These are phyloP conservation scores for Philantomba maxwellii DNA, from an alignment of 2,113 vertebrate species.

Conservation along the genomic window DNA sequence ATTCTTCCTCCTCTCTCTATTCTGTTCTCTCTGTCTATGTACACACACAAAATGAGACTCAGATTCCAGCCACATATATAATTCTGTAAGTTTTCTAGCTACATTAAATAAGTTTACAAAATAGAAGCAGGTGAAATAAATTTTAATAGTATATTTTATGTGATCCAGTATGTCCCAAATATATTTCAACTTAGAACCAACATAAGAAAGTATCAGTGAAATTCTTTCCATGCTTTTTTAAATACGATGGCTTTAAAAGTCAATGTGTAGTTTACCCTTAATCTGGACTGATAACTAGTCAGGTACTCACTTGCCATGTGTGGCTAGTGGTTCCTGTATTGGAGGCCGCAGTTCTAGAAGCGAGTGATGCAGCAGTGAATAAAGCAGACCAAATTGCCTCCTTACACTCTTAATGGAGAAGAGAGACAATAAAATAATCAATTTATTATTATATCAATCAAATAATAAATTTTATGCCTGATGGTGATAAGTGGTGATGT, in stretches of 20 bases:
- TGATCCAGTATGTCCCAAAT: not conserved
- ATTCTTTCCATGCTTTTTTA: not conserved
- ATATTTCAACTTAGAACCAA: not conserved
- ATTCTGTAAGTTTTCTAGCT: not conserved
- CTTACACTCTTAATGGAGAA: not conserved
- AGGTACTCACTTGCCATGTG: rapidly evolving
- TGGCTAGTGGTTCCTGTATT: not conserved
- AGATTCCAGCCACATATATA: not conserved
- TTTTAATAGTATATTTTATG: not conserved
- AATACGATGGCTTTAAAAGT: not conserved
- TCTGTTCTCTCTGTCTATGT: not conserved
- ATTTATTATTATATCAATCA: no score
- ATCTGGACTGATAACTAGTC: not conserved
- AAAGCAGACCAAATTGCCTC: not conserved
- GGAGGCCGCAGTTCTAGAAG: not conserved
- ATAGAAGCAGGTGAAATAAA: not conserved
- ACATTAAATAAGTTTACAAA: not conserved
- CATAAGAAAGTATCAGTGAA: not conserved
- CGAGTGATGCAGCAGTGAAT: not conserved
- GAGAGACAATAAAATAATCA: not conserved
- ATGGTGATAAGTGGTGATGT: not conserved
- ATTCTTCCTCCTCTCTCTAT: not conserved
- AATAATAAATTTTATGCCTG: no score
- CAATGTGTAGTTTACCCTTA: not conserved
- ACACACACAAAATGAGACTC: not conserved